Evolutionary conservation across 2,113 vertebrate genomes (phyloP).

Genomic region (Gallinago media): DNA sequence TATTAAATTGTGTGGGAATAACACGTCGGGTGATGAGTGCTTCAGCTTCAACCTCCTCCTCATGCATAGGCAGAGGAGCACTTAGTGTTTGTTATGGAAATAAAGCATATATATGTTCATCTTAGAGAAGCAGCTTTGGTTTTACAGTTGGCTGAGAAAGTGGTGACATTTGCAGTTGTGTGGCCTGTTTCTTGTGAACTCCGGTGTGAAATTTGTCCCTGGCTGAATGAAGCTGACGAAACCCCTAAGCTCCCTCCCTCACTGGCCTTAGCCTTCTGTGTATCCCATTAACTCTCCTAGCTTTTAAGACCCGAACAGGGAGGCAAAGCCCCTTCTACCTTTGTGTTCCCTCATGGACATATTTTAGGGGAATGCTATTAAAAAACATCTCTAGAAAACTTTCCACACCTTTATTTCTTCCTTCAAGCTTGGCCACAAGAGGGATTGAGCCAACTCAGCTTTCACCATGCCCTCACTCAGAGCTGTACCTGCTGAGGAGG

Average conservation of each 20-base stretch:
- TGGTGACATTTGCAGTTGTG: not conserved
- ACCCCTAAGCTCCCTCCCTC: not conserved
- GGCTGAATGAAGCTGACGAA: not conserved
- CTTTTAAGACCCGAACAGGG: not conserved
- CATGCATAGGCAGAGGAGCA: not conserved
- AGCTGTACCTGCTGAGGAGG: not conserved
- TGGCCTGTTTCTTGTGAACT: not conserved
- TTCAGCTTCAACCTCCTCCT: constrained; percentile 2
- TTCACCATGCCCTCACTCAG: not conserved
- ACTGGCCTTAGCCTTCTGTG: not conserved
- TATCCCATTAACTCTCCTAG: not conserved
- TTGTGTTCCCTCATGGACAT: not conserved
- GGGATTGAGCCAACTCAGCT: not conserved
- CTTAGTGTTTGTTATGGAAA: not conserved
- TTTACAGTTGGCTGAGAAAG: constrained; percentile 2
- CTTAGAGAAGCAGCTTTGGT: not conserved
- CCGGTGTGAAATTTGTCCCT: not conserved
- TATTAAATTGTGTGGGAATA: not conserved
- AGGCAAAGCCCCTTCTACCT: not conserved
- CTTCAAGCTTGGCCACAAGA: not conserved
- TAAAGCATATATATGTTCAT: not conserved
- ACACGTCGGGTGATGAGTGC: not conserved
- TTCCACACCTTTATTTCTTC: not conserved
- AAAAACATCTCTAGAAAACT: constrained; percentile 21
- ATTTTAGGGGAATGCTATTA: constrained; percentile 2